These are phyloP conservation scores for Archilochus colubris DNA, from an alignment of 2,113 vertebrate genomes.

Conservation along the genomic window DNA sequence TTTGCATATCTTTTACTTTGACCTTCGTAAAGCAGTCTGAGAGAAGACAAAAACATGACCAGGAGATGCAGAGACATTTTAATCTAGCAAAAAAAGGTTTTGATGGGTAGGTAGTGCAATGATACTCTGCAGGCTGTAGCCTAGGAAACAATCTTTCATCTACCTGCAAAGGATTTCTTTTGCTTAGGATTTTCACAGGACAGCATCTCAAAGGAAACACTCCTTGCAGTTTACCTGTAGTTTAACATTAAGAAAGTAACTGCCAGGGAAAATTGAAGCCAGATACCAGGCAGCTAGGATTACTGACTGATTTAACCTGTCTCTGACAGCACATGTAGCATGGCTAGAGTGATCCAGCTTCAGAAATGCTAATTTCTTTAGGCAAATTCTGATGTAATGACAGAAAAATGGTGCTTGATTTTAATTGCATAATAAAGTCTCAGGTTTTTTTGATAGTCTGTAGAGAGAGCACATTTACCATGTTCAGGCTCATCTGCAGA, in stretches of 20 bases:
- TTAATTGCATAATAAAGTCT: background rate
- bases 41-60: background rate
- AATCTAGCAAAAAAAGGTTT: background rate
- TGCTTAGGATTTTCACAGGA: background rate
- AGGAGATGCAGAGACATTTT: rapidly evolving
- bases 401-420: background rate
- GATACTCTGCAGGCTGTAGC: background rate
- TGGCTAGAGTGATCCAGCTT: background rate
- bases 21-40: background rate
- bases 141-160: background rate
- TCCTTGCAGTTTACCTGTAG: background rate
- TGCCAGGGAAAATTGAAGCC: conserved; percentile 1
- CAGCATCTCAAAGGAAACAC: background rate
- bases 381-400: conserved; percentile 2
- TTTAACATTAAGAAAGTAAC: background rate
- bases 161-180: background rate
- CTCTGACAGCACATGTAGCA: rapidly evolving
- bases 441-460: background rate
- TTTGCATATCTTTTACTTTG: background rate
- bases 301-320: background rate
- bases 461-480: background rate
- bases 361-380: conserved; percentile 9
- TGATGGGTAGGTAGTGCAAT: background rate
- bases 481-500: background rate
- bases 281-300: background rate